Evolutionary conservation across 2,888 invertebrate species (phyloP).

Genomic region (Phorcus lineatus): DNA sequence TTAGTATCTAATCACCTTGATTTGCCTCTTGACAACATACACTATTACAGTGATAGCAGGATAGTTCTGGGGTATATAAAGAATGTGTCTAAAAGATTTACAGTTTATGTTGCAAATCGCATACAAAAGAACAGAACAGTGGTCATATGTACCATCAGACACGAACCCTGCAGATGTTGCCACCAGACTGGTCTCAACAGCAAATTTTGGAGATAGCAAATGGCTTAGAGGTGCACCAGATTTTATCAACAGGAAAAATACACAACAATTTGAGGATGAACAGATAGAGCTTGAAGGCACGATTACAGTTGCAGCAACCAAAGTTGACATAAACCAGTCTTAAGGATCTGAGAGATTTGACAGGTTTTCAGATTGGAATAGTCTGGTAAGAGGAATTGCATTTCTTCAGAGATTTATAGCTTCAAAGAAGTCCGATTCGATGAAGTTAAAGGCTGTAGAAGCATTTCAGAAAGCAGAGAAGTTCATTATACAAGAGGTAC

Average conservation of each 20-base stretch:
- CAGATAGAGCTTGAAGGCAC: not conserved
- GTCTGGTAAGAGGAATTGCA: constrained; percentile 18
- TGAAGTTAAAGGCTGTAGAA: not conserved
- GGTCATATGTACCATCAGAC: constrained; percentile 16
- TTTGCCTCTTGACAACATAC: not conserved
- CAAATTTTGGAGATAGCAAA: not conserved
- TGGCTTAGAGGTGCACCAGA: not conserved
- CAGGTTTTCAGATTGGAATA: constrained; percentile 31
- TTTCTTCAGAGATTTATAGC: constrained; percentile 22
- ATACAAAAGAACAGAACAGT: constrained; percentile 31
- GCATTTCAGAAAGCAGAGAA: constrained; percentile 3
- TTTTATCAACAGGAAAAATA: too few species aligned
- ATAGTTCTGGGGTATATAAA: constrained; percentile 38
- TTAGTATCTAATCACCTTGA: not conserved
- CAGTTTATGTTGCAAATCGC: constrained; percentile 32
- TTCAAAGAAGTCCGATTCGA: not conserved
- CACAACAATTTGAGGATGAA: not conserved
- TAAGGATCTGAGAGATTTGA: not conserved
- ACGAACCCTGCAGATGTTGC: not conserved
- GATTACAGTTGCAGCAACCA: not conserved
- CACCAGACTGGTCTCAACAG: not conserved
- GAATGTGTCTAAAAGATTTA: constrained; percentile 33
- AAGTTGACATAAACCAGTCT: not conserved
- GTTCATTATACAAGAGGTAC: constrained; percentile 32
- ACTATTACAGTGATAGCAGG: constrained; percentile 37